Base-by-base conservation (phyloP, 2,113 vertebrate genomes). In the Nothobranchius furzeri region DNA sequence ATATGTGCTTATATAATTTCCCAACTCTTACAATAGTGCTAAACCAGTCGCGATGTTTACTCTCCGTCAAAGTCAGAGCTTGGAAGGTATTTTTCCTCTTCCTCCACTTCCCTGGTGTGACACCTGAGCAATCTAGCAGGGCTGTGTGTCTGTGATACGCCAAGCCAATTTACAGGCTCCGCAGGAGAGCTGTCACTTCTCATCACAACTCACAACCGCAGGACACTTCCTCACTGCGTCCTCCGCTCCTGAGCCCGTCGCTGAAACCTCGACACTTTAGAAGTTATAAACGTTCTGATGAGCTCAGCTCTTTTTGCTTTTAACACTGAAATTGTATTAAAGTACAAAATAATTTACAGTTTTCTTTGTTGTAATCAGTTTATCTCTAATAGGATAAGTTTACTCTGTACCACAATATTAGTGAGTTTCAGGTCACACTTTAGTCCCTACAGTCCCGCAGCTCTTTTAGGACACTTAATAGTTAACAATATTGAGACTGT, bases 71-170 rank as follows among this genome's bases (percentile, higher is more conserved):
- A 91, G 88, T 89, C 84, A 78, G 78, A 75, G 82, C 79, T 86
- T 71, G 88, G 85, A 90, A 88, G 81, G 77, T 84, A 85, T 89
- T 91, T 90, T 89, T 91, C 82, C 81, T 82, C 47, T 66, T 72
- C 80, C 85, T 85, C 75, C 35, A 84, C 88, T 83, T 88, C 85
- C 88, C 88, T 66, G 84, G 85, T 88, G 88, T 87, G 89, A 91
- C 89, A 91, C 89, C 87, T 89, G 89, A 90, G 86, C 87, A 82
- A 88, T 88, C 85, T 89, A 83, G 89, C 88, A 60, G 87, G 84
- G 85, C 89, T 91, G 89, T 78, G 86, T 87, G 84, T 88, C 90
- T 91, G 88, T 84, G 88, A 91, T 90, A 91, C 80, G 87, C 90
- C 87, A 88, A 90, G 84, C 86, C 90, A 89, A 91, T 90, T 90